These are phyloP conservation scores for Drosophila lowei DNA, from an alignment of 1,140 invertebrate species.

Conservation along the genomic window DNA sequence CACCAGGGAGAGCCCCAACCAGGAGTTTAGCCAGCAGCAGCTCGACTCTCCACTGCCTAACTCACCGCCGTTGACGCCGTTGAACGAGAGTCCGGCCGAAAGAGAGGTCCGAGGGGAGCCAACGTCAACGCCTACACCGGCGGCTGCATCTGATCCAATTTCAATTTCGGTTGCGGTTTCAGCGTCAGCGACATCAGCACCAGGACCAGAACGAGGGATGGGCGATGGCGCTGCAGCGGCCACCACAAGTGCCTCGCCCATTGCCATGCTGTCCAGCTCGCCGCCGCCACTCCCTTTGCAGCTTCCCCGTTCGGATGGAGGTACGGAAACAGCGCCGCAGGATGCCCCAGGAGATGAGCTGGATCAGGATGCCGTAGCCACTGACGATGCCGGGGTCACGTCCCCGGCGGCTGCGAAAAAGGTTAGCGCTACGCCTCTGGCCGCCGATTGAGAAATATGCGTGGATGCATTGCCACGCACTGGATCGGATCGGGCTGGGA, in stretches of 20 bases:
- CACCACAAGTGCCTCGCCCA: slow-evolving; percentile 71
- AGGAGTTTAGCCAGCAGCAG: slow-evolving; percentile 77
- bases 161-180: not conserved
- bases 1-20: slow-evolving; percentile 73
- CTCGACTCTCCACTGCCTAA: slow-evolving; percentile 59
- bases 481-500: no score
- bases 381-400: not conserved
- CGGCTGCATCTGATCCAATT: not conserved
- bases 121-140: not conserved
- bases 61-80: slow-evolving; percentile 56
- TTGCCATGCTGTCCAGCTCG: slow-evolving; percentile 75
- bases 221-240: slow-evolving; percentile 78
- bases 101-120: slow-evolving; percentile 6
- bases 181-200: slow-evolving; percentile 10
- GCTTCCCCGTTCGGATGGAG: slow-evolving; percentile 35
- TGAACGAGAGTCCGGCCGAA: slow-evolving; percentile 1
- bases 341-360: not conserved
- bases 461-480: slow-evolving; percentile 10
- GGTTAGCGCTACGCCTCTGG: slow-evolving; percentile 39
- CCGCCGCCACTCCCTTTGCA: slow-evolving; percentile 67
- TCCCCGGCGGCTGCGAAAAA: slow-evolving; percentile 40
- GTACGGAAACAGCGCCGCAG: slow-evolving; percentile 26
- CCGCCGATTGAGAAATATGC: slow-evolving; percentile 53
- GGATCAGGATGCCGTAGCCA: not conserved
- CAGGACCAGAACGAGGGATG: slow-evolving; percentile 70